phyloP scores from a whole-genome alignment of 1,140 invertebrate species.

The Andricus grossulariae region DNA sequence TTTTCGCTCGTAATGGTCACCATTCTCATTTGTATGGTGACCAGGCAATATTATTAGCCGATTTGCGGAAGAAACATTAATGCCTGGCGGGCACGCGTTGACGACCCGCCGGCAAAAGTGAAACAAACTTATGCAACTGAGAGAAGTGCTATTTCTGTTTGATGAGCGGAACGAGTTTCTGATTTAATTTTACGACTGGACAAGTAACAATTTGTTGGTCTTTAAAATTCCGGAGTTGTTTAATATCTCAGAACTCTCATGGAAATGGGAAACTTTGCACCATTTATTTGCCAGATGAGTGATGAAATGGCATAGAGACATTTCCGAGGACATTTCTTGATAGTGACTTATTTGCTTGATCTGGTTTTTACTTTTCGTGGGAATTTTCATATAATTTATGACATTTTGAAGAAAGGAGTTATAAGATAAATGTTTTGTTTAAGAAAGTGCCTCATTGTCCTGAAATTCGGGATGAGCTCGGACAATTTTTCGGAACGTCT shows the following conservation, averaged over 20 bases:
- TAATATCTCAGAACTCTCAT: constrained; percentile 5
- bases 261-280: not conserved
- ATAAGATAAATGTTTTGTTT: no score
- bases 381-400: no score
- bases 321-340: no score
- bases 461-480: no score
- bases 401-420: no score
- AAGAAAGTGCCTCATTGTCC: no score
- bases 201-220: constrained; percentile 25
- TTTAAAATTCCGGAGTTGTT: constrained; percentile 5
- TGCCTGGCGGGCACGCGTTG: constrained; percentile 50
- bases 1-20: constrained; percentile 46
- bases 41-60: constrained; percentile 52
- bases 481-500: no score
- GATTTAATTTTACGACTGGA: constrained; percentile 14
- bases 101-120: constrained; percentile 20
- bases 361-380: no score
- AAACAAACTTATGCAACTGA: constrained; percentile 25
- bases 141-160: constrained; percentile 25
- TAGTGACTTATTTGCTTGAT: no score
- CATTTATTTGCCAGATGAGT: not conserved
- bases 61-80: constrained; percentile 52
- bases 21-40: constrained; percentile 48
- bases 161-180: constrained; percentile 26
- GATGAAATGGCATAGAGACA: not conserved